Evolutionary conservation across 2,113 vertebrate genomes (phyloP).

Genomic region (Xenopus borealis): DNA sequence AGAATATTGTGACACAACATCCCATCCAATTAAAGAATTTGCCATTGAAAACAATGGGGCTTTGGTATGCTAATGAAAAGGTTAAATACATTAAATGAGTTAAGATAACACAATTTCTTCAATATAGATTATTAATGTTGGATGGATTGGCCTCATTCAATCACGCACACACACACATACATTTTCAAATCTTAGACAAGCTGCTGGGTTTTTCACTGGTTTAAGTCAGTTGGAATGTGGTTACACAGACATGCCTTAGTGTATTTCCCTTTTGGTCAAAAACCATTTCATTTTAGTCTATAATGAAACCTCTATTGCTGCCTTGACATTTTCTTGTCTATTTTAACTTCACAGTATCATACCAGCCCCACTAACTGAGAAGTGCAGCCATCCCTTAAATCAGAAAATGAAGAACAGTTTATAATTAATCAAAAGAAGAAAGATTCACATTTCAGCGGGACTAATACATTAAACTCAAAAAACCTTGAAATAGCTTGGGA

Average conservation of each 20-base stretch:
- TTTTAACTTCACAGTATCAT: slow-evolving; percentile 9
- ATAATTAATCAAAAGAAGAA: slow-evolving; percentile 18
- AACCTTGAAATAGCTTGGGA: slow-evolving; percentile 20
- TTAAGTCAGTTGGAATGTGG: slow-evolving; percentile 3
- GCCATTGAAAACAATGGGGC: no score
- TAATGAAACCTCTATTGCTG: neutral
- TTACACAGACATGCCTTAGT: neutral
- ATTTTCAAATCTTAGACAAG: neutral
- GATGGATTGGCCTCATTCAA: slow-evolving; percentile 7
- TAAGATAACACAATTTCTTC: no score
- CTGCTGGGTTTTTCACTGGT: slow-evolving; percentile 3
- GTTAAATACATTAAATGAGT: neutral
- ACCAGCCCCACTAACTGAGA: slow-evolving; percentile 6
- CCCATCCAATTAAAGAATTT: no score
- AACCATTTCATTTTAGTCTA: neutral
- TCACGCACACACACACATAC: neutral
- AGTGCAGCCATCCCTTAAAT: slow-evolving; percentile 27
- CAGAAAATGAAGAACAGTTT: slow-evolving; percentile 25
- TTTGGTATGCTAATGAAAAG: neutral
- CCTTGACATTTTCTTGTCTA: slow-evolving; percentile 4
- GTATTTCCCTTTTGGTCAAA: slow-evolving; percentile 8
- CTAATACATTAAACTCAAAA: slow-evolving; percentile 10
- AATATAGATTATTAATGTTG: slow-evolving; percentile 27
- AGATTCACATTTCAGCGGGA: neutral
- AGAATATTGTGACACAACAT: no score